Percentiles rank a stretch among this genome's conserved stretches.
These are phyloP conservation scores for Trachurus trachurus DNA, from an alignment of 2,797 vertebrate genomes.

Conservation along the genomic window DNA sequence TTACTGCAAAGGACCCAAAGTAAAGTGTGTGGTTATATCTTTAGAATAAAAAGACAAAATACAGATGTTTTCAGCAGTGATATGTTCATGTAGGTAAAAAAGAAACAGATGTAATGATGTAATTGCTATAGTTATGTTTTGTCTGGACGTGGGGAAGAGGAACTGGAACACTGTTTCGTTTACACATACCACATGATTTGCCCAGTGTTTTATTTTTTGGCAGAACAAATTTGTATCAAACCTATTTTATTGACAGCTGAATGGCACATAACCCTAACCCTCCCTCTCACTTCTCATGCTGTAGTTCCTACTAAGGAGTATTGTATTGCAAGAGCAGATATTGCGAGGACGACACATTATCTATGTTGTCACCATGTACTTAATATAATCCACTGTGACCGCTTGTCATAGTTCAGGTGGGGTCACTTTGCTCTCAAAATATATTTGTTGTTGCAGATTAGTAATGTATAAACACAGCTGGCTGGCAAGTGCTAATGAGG, in stretches of 20 bases:
- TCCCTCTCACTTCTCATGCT: background rate
- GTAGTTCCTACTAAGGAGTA: background rate
- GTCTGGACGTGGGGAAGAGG: background rate
- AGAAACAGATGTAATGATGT: background rate
- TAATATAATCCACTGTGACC: background rate
- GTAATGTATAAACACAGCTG: background rate
- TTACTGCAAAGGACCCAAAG: background rate
- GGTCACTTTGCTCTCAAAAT: background rate
- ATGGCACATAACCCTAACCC: background rate
- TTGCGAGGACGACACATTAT: background rate
- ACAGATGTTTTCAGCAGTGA: no score
- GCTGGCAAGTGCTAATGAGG: background rate
- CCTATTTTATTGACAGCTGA: background rate
- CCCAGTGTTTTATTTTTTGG: background rate
- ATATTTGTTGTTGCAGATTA: background rate
- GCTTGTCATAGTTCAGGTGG: background rate
- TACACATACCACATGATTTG: background rate
- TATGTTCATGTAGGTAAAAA: background rate
- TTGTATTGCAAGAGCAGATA: background rate
- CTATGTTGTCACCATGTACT: background rate
- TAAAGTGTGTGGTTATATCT: background rate
- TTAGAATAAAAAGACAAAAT: no score
- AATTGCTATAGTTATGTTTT: background rate
- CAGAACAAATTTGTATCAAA: background rate
- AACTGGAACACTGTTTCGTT: background rate